Conservation (phyloP, 2,888 invertebrate species). For the Diarsia rubi region DNA sequence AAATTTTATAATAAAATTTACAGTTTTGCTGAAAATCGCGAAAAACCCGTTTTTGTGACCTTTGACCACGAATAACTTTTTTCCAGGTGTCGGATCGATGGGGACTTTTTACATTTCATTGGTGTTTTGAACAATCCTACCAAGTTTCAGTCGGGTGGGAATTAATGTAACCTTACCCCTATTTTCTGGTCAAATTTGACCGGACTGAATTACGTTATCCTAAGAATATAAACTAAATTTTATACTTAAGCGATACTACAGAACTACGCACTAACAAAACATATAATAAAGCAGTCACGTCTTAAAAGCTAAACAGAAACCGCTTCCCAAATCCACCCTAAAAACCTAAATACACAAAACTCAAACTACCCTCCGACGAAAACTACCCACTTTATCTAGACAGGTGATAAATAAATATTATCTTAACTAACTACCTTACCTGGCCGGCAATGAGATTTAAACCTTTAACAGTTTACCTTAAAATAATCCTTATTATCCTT, state of each 20-base stretch:
- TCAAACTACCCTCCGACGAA: conserved; percentile 8
- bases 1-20: too few relatives aligned
- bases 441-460: conserved; percentile 47
- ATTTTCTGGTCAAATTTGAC: too few relatives aligned
- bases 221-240: background rate
- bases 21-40: too few relatives aligned
- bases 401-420: conserved; percentile 58
- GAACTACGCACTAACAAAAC: background rate
- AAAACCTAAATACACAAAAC: conserved; percentile 45
- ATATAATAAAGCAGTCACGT: conserved; percentile 31
- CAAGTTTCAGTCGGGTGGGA: too few relatives aligned
- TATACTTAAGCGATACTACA: background rate
- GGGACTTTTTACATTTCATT: too few relatives aligned
- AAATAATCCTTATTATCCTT: conserved; percentile 40
- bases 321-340: conserved; percentile 1
- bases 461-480: conserved; percentile 44
- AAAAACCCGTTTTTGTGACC: too few relatives aligned
- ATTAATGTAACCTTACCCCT: too few relatives aligned
- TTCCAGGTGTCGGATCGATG: too few relatives aligned
- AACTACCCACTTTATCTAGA: conserved; percentile 16
- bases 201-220: background rate
- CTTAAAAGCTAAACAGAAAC: conserved; percentile 6
- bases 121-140: too few relatives aligned
- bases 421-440: conserved; percentile 36
- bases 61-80: too few relatives aligned